phyloP scores from a whole-genome alignment of 1,140 invertebrate species.

The Metopolophium dirhodum region DNA sequence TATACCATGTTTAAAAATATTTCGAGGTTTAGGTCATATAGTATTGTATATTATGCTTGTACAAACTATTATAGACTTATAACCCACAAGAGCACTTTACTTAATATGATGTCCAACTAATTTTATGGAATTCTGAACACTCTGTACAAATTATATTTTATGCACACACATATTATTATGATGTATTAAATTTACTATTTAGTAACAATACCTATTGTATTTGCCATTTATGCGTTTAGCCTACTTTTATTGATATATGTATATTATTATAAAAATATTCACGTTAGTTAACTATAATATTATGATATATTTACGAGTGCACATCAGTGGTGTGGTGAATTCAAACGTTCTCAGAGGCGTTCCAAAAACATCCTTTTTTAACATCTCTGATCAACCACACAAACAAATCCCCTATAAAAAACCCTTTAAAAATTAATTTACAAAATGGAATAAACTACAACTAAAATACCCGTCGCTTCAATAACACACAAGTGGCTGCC shows the following conservation, averaged over 20 bases:
- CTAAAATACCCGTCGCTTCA: no score
- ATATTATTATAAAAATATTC: neutral
- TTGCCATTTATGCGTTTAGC: neutral
- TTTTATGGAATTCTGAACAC: neutral
- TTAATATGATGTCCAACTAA: neutral
- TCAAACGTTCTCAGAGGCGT: neutral
- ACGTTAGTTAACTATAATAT: neutral
- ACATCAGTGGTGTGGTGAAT: neutral
- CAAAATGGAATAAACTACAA: no score
- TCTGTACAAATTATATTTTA: neutral
- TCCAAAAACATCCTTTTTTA: neutral
- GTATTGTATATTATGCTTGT: neutral
- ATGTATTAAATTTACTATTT: neutral
- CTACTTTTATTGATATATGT: neutral
- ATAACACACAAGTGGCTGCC: neutral
- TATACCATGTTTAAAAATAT: neutral
- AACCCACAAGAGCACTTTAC: neutral
- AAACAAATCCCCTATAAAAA: neutral
- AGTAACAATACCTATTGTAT: neutral
- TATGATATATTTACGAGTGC: neutral
- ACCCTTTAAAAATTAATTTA: no score
- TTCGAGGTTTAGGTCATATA: neutral
- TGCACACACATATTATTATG: neutral
- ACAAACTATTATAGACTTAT: neutral
- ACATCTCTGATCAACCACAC: neutral